Conservation (phyloP, 2,797 vertebrate genomes). For the Sebastes aleutianus region DNA sequence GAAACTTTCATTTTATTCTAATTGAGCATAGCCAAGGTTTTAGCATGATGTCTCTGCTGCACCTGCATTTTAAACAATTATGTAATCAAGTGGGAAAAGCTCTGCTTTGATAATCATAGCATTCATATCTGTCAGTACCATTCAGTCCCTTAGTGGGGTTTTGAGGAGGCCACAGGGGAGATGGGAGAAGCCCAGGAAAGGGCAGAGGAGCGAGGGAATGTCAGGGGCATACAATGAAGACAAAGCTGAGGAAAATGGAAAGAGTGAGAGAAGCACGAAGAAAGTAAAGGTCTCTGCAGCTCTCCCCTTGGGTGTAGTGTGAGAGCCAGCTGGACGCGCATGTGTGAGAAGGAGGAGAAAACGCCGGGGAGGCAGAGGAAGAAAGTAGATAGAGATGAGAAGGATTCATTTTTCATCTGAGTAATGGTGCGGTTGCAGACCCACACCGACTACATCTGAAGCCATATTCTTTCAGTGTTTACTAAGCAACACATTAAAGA, state of each 20-base stretch:
- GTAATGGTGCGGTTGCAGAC: constrained; percentile 20
- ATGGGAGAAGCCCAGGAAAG: constrained; percentile 25
- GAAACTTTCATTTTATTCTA: background rate
- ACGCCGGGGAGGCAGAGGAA: constrained; percentile 16
- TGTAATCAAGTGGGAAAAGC: constrained; percentile 5
- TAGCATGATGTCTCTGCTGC: background rate
- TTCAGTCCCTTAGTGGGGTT: background rate
- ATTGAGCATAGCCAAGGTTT: background rate
- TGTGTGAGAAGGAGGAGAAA: constrained; percentile 30
- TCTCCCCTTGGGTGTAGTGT: constrained; percentile 28
- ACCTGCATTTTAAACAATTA: background rate
- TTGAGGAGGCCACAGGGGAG: background rate
- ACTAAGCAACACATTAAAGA: background rate
- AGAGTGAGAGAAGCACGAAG: constrained; percentile 13
- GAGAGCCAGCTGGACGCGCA: constrained; percentile 43
- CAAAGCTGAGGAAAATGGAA: constrained; percentile 24
- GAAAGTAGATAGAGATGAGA: constrained; percentile 31
- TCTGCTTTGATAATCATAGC: constrained; percentile 1
- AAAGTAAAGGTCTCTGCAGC: constrained; percentile 29
- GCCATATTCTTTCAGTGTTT: background rate
- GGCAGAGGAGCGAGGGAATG: constrained; percentile 19
- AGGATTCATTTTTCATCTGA: constrained; percentile 49
- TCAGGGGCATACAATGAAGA: constrained; percentile 27
- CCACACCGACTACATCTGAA: constrained; percentile 27
- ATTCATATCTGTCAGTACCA: constrained; percentile 21